A percentile compares a stretch with the other conserved stretches of the same genome.
phyloP scores from a whole-genome alignment of 2,888 invertebrate genomes.

The Synanthedon vespiformis region DNA sequence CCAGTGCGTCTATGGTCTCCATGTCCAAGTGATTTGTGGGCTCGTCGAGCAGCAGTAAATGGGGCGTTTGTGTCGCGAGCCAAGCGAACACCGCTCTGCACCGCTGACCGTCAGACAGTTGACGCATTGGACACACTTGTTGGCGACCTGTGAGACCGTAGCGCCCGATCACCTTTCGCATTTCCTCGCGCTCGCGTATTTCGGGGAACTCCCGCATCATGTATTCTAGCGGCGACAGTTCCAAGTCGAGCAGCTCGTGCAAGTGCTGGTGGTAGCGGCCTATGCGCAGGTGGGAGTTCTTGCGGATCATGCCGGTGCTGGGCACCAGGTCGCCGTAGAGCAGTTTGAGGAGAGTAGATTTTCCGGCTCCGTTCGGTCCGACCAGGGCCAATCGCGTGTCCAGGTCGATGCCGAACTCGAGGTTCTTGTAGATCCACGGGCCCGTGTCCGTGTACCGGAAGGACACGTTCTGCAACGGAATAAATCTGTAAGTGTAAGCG shows the following conservation, averaged over 20 bases:
- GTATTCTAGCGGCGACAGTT: slow-evolving; percentile 95
- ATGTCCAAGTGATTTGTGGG: slow-evolving; percentile 97
- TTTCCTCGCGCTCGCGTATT: slow-evolving; percentile 97
- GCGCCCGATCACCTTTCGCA: slow-evolving; percentile 98
- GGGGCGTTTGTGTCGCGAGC: slow-evolving; percentile 97
- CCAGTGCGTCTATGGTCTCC: slow-evolving; percentile 98
- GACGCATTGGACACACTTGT: slow-evolving; percentile 93
- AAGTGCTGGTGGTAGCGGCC: slow-evolving; percentile 99
- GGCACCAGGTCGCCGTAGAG: slow-evolving; percentile 95
- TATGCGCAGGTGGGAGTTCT: slow-evolving; percentile 97
- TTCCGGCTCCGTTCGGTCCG: slow-evolving; percentile 98
- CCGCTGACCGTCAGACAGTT: slow-evolving; percentile 96
- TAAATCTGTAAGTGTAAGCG: too few relatives aligned
- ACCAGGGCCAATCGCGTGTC: slow-evolving; percentile 96
- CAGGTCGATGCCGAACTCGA: slow-evolving; percentile 99
- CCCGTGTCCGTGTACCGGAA: slow-evolving; percentile 90
- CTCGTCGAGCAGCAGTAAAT: slow-evolving; percentile 84
- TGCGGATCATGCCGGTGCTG: slow-evolving; percentile 95
- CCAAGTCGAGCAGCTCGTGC: slow-evolving; percentile 94
- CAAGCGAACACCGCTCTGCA: slow-evolving; percentile 99
- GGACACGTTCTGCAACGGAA: slow-evolving; percentile 82
- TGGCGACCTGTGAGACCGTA: slow-evolving; percentile 98
- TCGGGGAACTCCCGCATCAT: slow-evolving; percentile 98
- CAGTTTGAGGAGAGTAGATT: slow-evolving; percentile 96
- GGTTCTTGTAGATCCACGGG: slow-evolving; percentile 94